Evolutionary conservation across 2,797 vertebrate genomes (phyloP), one percentile per base, ranked within the genome.

Genomic region (Ptychadena robeensis): DNA sequence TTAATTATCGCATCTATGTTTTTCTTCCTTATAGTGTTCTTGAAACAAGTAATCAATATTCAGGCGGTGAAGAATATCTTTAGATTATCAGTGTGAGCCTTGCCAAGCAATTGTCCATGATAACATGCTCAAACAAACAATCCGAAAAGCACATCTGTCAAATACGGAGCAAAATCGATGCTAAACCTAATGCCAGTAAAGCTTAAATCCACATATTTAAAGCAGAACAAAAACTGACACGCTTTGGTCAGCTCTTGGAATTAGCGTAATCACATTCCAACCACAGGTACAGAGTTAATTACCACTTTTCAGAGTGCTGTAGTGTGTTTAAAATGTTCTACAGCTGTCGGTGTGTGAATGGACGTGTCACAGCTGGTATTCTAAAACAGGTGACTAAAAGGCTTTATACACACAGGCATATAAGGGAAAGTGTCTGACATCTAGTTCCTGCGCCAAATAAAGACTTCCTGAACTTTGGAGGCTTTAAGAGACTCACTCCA

Each of bases 11-110:
- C 15, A 35, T 10, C 31, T 65, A 14, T 48, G 11, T 57, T 64
- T 83, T 87, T 18, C 79, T 78, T 80, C 74, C 59, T 68, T 57
- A 18, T 37, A 18, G 66, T 74, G 75, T 78, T 82, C 57, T 57
- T 69, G 79, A 70, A 85, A 65, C 61, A 75, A 74, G n/a, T 48
- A 57, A 90, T 90, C 89, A 74, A 90, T 89, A 85, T 37, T 53
- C 34, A 71, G 48, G 81, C 86, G 87, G 88, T 90, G 89, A 89
- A 88, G 84, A 90, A 92, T 88, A 89, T 88, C 88, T 86, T 86
- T 81, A 79, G 81, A 86, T 89, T 91, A 91, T 87, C 85, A 89
- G 88, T 86, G 88, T 79, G 75, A 69, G 80, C 85, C 85, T 87
- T 86, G 86, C 83, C 79, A 81, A 87, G 87, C 85, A 88, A 87